These are phyloP conservation scores for Leptosomus discolor DNA, from an alignment of 2,113 vertebrate species.

Conservation along the genomic window DNA sequence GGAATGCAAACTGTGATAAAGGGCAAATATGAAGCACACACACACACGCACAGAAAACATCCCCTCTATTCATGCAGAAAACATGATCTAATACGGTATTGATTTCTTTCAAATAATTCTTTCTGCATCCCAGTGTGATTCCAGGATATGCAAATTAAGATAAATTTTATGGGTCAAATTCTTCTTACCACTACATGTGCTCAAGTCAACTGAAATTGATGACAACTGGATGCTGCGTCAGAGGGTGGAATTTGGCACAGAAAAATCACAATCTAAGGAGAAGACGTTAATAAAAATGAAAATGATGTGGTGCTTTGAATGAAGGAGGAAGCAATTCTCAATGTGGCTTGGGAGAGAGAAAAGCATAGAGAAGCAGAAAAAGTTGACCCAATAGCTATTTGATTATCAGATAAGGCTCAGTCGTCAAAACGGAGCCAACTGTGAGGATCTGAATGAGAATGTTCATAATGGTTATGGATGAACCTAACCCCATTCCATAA, in stretches of 20 bases:
- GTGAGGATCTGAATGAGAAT: neutral
- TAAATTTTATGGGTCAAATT: constrained; percentile 31
- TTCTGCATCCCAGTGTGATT: constrained; percentile 16
- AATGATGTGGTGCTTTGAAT: neutral
- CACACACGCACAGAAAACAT: neutral
- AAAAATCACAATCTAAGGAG: neutral
- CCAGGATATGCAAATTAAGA: constrained; percentile 43
- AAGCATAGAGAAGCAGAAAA: neutral
- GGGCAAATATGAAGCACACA: neutral
- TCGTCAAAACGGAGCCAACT: neutral
- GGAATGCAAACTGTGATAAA: neutral
- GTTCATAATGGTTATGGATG: neutral
- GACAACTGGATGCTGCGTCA: constrained; percentile 1
- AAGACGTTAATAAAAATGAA: neutral
- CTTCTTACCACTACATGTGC: neutral
- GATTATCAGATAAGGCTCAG: neutral
- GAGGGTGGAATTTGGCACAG: neutral
- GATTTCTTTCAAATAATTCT: constrained; percentile 22
- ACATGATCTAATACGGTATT: neutral
- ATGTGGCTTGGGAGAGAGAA: neutral
- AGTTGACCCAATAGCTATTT: neutral
- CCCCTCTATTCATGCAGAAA: neutral
- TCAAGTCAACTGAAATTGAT: constrained; percentile 22
- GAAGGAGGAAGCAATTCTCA: neutral
- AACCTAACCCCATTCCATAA: neutral